Conservation (phyloP, 2,797 vertebrate genomes). For the Tangara arthus region DNA sequence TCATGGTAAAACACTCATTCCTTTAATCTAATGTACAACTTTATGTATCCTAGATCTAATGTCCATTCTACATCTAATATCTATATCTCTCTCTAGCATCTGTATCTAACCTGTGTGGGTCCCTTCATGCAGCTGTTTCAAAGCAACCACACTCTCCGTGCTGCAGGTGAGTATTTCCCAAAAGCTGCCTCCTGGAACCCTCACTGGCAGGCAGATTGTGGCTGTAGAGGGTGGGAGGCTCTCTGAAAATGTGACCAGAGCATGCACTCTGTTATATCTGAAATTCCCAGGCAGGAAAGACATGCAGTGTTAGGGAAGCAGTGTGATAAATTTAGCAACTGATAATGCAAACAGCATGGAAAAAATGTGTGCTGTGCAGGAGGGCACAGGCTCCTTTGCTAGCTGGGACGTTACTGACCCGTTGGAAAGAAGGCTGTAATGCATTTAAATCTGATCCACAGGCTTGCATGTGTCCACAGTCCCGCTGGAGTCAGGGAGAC, state of each 20-base stretch:
- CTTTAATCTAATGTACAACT: background rate
- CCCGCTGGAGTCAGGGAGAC: background rate
- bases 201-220: background rate
- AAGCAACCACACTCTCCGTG: background rate
- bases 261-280: background rate
- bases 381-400: background rate
- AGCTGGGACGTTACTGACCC: background rate
- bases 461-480: background rate
- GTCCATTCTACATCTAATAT: background rate
- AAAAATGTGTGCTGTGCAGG: background rate
- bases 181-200: background rate
- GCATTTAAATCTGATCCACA: background rate
- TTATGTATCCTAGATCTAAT: background rate
- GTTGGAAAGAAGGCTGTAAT: background rate
- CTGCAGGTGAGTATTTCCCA: background rate
- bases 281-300: constrained; percentile 26
- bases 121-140: background rate
- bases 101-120: accelerated
- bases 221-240: background rate
- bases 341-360: constrained; percentile 28
- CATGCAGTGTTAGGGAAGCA: background rate
- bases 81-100: background rate
- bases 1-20: accelerated
- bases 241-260: background rate
- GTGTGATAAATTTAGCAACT: constrained; percentile 39